Evolutionary conservation across 2,888 invertebrate genomes (phyloP).

Genomic region (Smittia aterrima): DNA sequence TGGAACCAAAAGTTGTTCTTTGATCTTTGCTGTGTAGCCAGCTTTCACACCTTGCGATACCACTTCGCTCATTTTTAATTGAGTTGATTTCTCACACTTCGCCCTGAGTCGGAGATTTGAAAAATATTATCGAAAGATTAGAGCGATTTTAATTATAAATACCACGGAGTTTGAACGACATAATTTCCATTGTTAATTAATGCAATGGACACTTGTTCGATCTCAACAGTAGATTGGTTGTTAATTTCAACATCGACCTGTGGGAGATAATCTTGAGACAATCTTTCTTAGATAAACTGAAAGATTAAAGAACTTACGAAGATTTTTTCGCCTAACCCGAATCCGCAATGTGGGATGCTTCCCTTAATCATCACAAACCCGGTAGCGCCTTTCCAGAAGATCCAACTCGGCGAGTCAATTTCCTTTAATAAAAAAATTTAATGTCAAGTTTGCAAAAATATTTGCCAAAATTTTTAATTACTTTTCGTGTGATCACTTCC

Average conservation of each 20-base stretch:
- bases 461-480: too few species aligned
- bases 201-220: constrained; percentile 19
- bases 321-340: constrained; percentile 18
- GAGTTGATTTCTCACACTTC: constrained; percentile 9
- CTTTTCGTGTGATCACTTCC: neutral
- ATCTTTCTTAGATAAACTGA: too few species aligned
- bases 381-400: neutral
- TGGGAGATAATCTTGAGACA: too few species aligned
- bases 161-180: constrained; percentile 31
- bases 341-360: constrained; percentile 17
- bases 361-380: constrained; percentile 4
- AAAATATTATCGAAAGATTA: too few species aligned
- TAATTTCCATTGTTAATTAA: neutral
- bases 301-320: too few species aligned
- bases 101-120: too few species aligned
- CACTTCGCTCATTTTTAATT: constrained; percentile 5
- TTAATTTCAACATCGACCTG: too few species aligned
- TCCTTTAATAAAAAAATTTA: too few species aligned
- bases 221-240: constrained; percentile 23
- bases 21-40: constrained; percentile 27
- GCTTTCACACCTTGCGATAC: constrained; percentile 29
- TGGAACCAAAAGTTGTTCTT: constrained; percentile 3
- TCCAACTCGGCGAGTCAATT: constrained; percentile 24
- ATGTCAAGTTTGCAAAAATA: too few species aligned
- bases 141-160: too few species aligned